Percentiles rank a stretch among this genome's conserved stretches.
Evolutionary conservation across 2,888 invertebrate genomes (phyloP).

Genomic region (Carabus problematicus): DNA sequence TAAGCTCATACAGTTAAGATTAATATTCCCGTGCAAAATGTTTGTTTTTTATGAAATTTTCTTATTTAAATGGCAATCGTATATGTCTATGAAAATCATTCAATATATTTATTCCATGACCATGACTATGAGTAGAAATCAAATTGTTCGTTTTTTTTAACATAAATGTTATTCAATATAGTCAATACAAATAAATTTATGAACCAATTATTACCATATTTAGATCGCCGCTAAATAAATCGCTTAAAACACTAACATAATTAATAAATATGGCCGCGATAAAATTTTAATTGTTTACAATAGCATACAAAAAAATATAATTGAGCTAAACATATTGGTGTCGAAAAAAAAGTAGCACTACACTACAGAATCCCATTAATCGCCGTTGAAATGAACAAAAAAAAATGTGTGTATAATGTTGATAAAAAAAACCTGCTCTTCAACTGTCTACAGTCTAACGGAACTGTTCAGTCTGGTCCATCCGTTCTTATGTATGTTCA

Average conservation of each 20-base stretch:
- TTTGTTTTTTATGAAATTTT: no score
- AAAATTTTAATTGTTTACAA: neutral
- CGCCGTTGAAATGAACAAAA: constrained; percentile 24
- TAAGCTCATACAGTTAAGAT: no score
- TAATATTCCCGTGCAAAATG: no score
- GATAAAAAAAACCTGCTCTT: constrained; percentile 25
- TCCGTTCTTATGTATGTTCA: constrained; percentile 16
- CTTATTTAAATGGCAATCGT: no score
- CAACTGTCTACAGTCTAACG: constrained; percentile 24
- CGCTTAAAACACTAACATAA: constrained; percentile 8
- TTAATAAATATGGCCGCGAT: constrained; percentile 9
- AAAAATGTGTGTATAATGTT: neutral
- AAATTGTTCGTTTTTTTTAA: no score
- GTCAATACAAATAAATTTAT: constrained; percentile 3
- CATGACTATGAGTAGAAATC: no score
- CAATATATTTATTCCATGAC: no score
- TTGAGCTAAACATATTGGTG: constrained; percentile 24
- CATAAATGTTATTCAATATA: neutral
- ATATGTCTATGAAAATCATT: no score
- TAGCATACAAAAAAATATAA: neutral
- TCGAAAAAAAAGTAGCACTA: constrained; percentile 16
- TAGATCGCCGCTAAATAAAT: no score
- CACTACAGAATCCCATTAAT: constrained; percentile 13
- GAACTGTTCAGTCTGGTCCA: constrained; percentile 22
- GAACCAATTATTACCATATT: constrained; percentile 9